Conservation (phyloP, 2,113 vertebrate genomes). For the Calyptomena viridis region DNA sequence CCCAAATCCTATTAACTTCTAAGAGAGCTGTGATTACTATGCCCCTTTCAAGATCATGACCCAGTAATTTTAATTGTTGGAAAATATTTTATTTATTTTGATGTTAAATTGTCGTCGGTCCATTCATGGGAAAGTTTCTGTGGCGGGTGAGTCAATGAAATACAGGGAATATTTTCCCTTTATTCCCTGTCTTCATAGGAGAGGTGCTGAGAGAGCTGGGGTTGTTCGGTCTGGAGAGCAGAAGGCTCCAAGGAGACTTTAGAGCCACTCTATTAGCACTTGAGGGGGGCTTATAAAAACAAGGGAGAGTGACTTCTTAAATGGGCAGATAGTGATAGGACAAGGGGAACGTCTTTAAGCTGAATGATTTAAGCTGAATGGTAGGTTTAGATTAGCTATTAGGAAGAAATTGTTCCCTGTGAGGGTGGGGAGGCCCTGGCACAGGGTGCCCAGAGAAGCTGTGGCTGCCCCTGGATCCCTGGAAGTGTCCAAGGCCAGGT, state of each 20-base stretch:
- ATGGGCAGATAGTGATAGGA: not conserved
- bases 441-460: not conserved
- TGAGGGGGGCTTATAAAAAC: not conserved
- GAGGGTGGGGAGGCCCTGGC: not conserved
- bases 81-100: not conserved
- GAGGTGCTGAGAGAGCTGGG: not conserved
- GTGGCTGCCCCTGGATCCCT: not conserved
- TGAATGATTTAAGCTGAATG: not conserved
- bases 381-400: not conserved
- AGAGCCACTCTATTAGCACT: not conserved
- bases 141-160: not conserved
- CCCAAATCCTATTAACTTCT: slow-evolving; percentile 13
- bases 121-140: not conserved
- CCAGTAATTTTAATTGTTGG: not conserved
- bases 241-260: not conserved
- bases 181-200: not conserved
- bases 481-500: not conserved
- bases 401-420: not conserved
- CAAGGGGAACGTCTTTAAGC: not conserved
- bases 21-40: not conserved
- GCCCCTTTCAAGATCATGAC: not conserved
- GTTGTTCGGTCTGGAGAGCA: not conserved
- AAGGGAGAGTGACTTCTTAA: not conserved
- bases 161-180: not conserved
- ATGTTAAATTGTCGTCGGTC: not conserved